A percentile compares a stretch with the other conserved stretches of the same genome.
Evolutionary conservation across 2,797 vertebrate genomes (phyloP).

Genomic region (Gallirallus australis): DNA sequence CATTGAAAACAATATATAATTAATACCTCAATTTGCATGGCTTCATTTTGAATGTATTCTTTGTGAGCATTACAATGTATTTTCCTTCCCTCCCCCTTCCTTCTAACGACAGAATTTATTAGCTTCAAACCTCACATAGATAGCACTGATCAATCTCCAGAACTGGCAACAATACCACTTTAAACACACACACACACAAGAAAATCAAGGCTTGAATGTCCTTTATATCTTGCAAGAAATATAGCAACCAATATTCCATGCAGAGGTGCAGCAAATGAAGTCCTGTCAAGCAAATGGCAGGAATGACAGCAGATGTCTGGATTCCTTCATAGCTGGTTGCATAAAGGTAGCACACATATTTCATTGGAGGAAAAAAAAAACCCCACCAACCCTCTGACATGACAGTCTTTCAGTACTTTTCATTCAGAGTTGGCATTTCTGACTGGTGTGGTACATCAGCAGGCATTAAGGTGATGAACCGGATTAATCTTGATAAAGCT

Average conservation of each 20-base stretch:
- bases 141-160: neutral
- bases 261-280: slow-evolving; percentile 67
- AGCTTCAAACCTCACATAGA: neutral
- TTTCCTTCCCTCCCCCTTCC: neutral
- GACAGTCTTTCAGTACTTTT: slow-evolving; percentile 45
- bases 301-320: slow-evolving; percentile 68
- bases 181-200: neutral
- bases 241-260: slow-evolving; percentile 67
- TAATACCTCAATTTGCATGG: neutral
- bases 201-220: slow-evolving; percentile 33
- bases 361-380: slow-evolving; percentile 18
- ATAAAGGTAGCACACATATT: slow-evolving; percentile 60
- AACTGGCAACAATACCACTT: neutral
- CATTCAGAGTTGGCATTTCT: slow-evolving; percentile 56
- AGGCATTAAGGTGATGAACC: neutral
- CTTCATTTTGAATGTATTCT: neutral
- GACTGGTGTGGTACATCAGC: slow-evolving; percentile 14
- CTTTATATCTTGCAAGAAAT: slow-evolving; percentile 65
- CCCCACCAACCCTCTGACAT: slow-evolving; percentile 13
- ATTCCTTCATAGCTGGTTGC: slow-evolving; percentile 71
- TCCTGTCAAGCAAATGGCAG: slow-evolving; percentile 70
- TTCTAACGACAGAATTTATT: neutral
- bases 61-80: neutral
- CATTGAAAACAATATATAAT: too few species aligned
- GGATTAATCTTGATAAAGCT: slow-evolving; percentile 40